phyloP scores from a whole-genome alignment of 2,113 vertebrate genomes.

The Phaethornis superciliosus region DNA sequence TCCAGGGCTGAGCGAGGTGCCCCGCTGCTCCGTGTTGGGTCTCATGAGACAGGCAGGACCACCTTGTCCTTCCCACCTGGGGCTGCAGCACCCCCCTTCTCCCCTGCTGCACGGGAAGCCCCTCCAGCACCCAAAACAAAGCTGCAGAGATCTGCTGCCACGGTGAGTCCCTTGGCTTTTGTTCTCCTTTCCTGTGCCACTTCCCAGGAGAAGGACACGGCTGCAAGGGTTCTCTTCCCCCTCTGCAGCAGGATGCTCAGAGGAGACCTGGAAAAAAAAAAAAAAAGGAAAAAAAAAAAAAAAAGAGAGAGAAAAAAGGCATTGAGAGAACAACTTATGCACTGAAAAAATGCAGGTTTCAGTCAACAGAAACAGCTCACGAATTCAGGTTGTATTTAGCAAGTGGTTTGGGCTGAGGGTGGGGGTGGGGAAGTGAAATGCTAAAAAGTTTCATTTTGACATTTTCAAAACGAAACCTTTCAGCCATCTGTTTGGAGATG shows the following conservation, averaged over 20 bases:
- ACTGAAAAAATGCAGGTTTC: slow-evolving; percentile 7
- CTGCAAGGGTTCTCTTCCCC: accelerated
- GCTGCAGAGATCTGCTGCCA: slow-evolving; percentile 16
- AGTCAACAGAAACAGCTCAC: slow-evolving; percentile 54
- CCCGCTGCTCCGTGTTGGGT: neutral
- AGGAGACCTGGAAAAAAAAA: accelerated
- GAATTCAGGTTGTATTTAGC: slow-evolving; percentile 67
- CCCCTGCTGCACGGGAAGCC: neutral
- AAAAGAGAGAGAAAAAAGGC: no score
- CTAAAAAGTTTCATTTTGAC: slow-evolving; percentile 69
- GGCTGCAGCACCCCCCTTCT: neutral
- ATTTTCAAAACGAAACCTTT: slow-evolving; percentile 71
- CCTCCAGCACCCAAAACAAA: neutral
- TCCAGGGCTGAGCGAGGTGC: slow-evolving; percentile 16
- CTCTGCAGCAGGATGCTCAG: accelerated
- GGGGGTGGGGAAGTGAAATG: slow-evolving; percentile 25
- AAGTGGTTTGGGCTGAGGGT: slow-evolving; percentile 52
- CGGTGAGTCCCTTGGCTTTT: neutral
- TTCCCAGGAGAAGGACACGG: accelerated
- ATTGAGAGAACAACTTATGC: neutral
- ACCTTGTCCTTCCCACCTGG: neutral
- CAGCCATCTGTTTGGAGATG: slow-evolving; percentile 66
- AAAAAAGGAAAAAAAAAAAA: no score
- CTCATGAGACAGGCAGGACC: slow-evolving; percentile 49
- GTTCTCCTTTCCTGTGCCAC: accelerated